Percentiles rank a stretch among this genome's conserved stretches.
phyloP scores from a whole-genome alignment of 2,888 invertebrate species.

The Embidobia sp. region DNA sequence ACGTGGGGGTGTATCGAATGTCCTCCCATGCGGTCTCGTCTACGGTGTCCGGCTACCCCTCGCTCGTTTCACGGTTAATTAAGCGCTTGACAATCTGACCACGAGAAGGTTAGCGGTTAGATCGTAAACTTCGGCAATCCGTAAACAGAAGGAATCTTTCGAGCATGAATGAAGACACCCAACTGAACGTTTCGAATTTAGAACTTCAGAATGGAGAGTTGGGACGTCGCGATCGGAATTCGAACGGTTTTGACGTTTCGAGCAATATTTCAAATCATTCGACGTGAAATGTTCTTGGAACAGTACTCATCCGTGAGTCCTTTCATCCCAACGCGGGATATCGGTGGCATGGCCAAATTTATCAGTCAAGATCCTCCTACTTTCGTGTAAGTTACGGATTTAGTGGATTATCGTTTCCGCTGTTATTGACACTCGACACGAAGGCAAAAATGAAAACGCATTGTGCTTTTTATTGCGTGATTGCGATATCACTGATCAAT shows the following conservation, averaged over 20 bases:
- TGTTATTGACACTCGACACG: too few species aligned
- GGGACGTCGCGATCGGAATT: background rate
- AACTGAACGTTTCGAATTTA: constrained; percentile 32
- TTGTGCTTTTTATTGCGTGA: too few species aligned
- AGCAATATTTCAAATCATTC: constrained; percentile 18
- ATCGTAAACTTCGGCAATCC: constrained; percentile 69
- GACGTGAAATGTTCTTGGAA: constrained; percentile 31
- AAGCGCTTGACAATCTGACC: constrained; percentile 81
- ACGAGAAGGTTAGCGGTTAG: constrained; percentile 78
- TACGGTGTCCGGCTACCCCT: constrained; percentile 79
- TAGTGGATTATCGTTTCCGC: background rate
- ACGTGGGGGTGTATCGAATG: constrained; percentile 80
- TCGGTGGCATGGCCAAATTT: constrained; percentile 8
- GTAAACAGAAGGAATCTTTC: constrained; percentile 77
- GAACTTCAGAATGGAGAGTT: constrained; percentile 31
- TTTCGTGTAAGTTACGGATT: constrained; percentile 13
- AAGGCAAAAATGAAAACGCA: too few species aligned
- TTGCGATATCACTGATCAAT: too few species aligned
- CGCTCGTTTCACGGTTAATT: constrained; percentile 82
- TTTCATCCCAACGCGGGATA: background rate
- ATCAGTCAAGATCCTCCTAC: background rate
- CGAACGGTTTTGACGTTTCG: constrained; percentile 11
- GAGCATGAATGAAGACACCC: constrained; percentile 76
- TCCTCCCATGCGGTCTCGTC: constrained; percentile 78
- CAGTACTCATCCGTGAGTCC: background rate